phyloP scores from a whole-genome alignment of 2,888 invertebrate genomes.

The Phengaris alcon region DNA sequence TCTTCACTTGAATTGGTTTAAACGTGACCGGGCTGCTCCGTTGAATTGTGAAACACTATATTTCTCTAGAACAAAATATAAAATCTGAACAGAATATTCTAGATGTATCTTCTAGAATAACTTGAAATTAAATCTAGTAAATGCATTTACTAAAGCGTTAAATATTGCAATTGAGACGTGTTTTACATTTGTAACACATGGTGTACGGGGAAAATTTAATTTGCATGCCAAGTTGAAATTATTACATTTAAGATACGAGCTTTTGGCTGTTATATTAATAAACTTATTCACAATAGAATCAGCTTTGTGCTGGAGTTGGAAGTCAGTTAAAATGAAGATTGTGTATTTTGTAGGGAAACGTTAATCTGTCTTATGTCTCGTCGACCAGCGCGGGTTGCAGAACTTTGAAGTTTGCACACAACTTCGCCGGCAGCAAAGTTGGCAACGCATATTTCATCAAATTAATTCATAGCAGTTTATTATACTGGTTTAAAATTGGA shows the following conservation, averaged over 20 bases:
- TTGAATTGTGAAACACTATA: conserved; percentile 21
- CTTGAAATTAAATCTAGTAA: background rate
- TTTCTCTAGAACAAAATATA: conserved; percentile 18
- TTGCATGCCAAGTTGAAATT: background rate
- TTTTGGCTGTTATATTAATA: background rate
- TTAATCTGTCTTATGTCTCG: conserved; percentile 20
- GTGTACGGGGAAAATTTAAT: background rate
- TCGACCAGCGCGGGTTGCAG: conserved; percentile 7
- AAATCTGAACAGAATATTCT: conserved; percentile 18
- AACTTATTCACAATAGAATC: background rate
- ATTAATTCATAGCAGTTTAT: conserved; percentile 20
- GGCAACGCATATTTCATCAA: conserved; percentile 16
- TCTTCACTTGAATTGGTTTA: conserved; percentile 23
- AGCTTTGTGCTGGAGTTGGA: background rate
- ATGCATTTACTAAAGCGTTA: background rate
- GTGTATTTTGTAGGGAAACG: conserved; percentile 11
- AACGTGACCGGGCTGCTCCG: conserved; percentile 6
- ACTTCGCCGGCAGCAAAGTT: conserved; percentile 6
- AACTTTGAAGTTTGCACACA: conserved; percentile 10
- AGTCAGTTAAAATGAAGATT: conserved; percentile 1
- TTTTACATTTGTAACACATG: background rate
- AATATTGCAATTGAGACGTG: background rate
- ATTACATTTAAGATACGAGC: background rate
- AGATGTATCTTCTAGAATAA: background rate
- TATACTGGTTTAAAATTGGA: conserved; percentile 5